A percentile compares a stretch with the other conserved stretches of the same genome.
These are phyloP conservation scores for Papilio glaucus DNA, from an alignment of 1,140 invertebrate species.

Conservation along the genomic window DNA sequence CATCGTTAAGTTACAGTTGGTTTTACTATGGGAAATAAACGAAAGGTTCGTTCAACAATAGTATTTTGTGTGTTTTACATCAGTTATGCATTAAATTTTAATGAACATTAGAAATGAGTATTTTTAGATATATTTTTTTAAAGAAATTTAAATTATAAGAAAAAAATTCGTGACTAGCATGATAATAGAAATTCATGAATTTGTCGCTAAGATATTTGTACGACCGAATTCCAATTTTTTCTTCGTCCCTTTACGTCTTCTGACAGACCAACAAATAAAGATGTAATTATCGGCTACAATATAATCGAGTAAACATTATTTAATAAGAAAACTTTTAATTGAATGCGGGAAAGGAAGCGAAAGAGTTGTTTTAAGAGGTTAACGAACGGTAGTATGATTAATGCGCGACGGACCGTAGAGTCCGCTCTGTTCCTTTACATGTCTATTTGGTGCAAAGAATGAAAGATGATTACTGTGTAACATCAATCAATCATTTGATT, in stretches of 20 bases:
- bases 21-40: slow-evolving; percentile 1
- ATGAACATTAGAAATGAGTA: not conserved
- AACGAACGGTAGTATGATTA: slow-evolving; percentile 44
- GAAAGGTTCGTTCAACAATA: not conserved
- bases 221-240: no score
- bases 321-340: no score
- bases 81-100: not conserved
- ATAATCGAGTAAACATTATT: no score
- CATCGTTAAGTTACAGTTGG: not conserved
- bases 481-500: not conserved
- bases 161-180: no score
- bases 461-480: not conserved
- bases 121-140: no score
- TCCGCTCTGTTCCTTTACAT: not conserved
- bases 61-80: slow-evolving; percentile 6
- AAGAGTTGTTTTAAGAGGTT: slow-evolving; percentile 38
- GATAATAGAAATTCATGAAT: no score
- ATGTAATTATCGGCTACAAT: no score
- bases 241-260: no score
- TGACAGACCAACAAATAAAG: no score
- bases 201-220: no score
- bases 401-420: slow-evolving; percentile 31
- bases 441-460: not conserved
- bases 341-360: not conserved
- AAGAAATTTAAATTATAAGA: no score